These are phyloP conservation scores for Terrapene triunguis DNA, from an alignment of 2,113 vertebrate species.

Conservation along the genomic window DNA sequence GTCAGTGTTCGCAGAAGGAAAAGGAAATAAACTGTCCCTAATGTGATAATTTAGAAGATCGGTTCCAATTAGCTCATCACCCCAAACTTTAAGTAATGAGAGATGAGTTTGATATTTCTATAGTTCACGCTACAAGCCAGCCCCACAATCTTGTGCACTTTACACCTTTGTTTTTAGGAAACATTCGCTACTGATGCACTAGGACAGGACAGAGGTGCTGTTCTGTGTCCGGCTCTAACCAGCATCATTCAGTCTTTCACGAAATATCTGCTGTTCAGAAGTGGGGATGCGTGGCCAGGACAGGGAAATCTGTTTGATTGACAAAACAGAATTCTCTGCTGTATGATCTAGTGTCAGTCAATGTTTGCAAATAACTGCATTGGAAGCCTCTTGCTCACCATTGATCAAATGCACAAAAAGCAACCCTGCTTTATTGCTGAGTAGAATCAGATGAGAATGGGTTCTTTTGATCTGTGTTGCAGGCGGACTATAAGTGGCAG, in stretches of 20 bases:
- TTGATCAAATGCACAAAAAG: background rate
- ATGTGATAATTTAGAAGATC: background rate
- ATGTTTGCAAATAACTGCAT: background rate
- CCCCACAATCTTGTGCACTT: background rate
- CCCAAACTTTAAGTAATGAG: background rate
- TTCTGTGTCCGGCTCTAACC: background rate
- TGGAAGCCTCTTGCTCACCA: background rate
- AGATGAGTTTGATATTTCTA: fast-evolving
- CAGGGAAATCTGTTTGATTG: fast-evolving
- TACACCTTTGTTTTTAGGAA: background rate
- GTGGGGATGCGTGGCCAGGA: background rate
- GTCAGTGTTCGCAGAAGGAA: background rate
- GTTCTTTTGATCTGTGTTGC: conserved; percentile 36
- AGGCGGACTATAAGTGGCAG: conserved; percentile 92
- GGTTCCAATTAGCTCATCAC: background rate
- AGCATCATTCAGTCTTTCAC: background rate
- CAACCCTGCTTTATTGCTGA: fast-evolving
- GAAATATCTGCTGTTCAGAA: background rate
- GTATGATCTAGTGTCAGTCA: background rate
- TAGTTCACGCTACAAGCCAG: background rate
- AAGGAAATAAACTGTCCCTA: background rate
- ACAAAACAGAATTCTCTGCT: fast-evolving
- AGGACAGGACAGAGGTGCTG: background rate
- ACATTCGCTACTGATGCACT: background rate
- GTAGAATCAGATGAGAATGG: background rate